Base-by-base conservation (phyloP, 2,888 invertebrate genomes). In the Lithosia quadra region DNA sequence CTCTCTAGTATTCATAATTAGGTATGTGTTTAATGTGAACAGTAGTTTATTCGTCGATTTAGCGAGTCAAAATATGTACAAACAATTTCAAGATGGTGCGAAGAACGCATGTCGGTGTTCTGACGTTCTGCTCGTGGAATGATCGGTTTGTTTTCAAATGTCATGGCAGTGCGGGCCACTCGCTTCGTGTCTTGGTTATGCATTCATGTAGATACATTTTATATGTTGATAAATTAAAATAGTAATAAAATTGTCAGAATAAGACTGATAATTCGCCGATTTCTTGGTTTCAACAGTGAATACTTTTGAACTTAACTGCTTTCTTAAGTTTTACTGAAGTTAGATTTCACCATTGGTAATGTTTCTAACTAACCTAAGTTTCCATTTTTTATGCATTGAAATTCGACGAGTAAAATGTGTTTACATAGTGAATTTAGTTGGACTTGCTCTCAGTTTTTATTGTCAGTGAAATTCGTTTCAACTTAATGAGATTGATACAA, bases 141-240 rank as follows among this genome's bases (percentile, higher is more conserved):
- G 89, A 89, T 87, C 78, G 77, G 94, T 93, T 94, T 94, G 91
- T 94, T 94, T 94, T 92, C 89, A 94, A 88, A 94, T 89, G 93
- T 92, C 91, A 77, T 86, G 87, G 86, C 84, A 78, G 87, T 87
- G 84, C 82, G 82, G 83, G 87, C 89, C 89, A 87, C 87, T 87
- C 89, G 90, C 84, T 90, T 89, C 89, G 86, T 90, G 88, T 91
- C 92, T 88, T 85, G 87, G 70, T 33, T 75, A 67, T 62, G 69
- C 71, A 76, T 76, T 78, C 76, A 75, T 75, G 71, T 79, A n/a
- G n/a, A n/a, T n/a, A 73, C 74, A 76, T 75, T 78, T 73, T 81
- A 57, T 28, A 18, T 39, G 28, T 15, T 24, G 24, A 61, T 67
- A 36, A 67, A 56, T 9, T 24, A 11, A 65, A 28, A 59, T n/a